Evolutionary conservation across 2,797 vertebrate species (phyloP).

Genomic region (Pogonophryne albipinna): DNA sequence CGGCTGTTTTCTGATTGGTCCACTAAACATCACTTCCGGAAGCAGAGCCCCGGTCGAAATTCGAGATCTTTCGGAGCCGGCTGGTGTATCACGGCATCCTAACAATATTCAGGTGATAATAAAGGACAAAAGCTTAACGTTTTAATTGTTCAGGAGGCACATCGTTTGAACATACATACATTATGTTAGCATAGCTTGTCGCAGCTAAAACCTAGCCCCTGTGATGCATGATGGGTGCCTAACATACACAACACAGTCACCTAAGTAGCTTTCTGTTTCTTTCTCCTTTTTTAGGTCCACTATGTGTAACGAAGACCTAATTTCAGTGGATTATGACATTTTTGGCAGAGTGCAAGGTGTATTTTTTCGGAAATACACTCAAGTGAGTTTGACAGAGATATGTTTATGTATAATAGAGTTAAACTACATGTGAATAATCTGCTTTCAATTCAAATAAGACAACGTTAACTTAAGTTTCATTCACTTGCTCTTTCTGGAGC

Average conservation of each 20-base stretch:
- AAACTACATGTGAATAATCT: background rate
- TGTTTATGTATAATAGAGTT: background rate
- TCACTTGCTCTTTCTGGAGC: background rate
- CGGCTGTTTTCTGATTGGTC: conserved; percentile 62
- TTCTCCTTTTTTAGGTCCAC: conserved; percentile 45
- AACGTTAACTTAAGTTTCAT: background rate
- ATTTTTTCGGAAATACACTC: conserved; percentile 96
- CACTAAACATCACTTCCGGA: conserved; percentile 49
- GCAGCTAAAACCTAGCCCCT: background rate
- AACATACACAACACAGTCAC: background rate
- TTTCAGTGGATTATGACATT: conserved; percentile 94
- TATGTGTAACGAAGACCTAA: conserved; percentile 87
- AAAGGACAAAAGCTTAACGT: background rate
- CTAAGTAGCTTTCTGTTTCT: background rate
- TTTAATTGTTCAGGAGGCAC: background rate
- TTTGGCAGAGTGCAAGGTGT: conserved; percentile 95
- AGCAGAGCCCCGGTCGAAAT: conserved; percentile 53
- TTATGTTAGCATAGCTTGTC: conserved; percentile 43
- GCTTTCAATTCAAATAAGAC: background rate
- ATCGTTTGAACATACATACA: background rate
- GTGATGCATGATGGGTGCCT: background rate
- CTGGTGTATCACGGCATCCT: background rate
- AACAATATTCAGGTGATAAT: conserved; percentile 28
- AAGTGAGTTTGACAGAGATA: conserved; percentile 82
- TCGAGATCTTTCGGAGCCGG: background rate